Base-by-base conservation (phyloP, 1,140 invertebrate species). In the Drosophila parabipectinata region DNA sequence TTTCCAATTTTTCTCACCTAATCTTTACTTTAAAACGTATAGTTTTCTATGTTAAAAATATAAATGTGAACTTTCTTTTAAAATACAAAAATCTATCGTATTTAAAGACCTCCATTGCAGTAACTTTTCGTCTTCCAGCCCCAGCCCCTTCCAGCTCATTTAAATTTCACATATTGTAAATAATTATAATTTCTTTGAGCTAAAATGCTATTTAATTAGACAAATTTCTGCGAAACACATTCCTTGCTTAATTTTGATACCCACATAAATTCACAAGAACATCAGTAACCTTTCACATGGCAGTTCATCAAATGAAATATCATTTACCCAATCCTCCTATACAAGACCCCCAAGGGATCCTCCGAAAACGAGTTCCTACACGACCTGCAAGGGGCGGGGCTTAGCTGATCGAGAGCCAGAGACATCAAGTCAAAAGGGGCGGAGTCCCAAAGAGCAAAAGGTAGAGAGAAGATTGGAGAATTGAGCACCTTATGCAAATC, bases 401-500 rank as follows among this genome's bases (percentile, higher is more conserved):
- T 28, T 59, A 34, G 57, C 1, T 14, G 8, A 30, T 34, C 24
- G 2, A 37, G 14, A 44, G 48, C 30, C 47, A 15, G 45, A 26
- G 9, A 28, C 15, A 15, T 34, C 21, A 37, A 37, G 10, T n/a
- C 15, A 15, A 21, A 12, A 14, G 21, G 37, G 71, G 71, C 57
- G 71, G 71, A 73, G 71, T 37, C 8, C 3, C 28, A 1, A 12
- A 15, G 18, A 21, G 41, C 14, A 39, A 6, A 6, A 10, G 6
- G 12, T 30, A 26, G 14, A 30, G 34, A 15, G 59, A 61, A 60
- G 59, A 51, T 48, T 15, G 30, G 44, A 64, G 59, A 52, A 37
- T 44, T 28, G 50, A 32, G 44, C 14, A 52, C 44, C 61, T 63
- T 77, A 89, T 88, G 79, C 83, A 88, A 89, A 88, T 90, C 47